phyloP scores from a whole-genome alignment of 1,140 invertebrate genomes.

The Euwallacea fornicatus region DNA sequence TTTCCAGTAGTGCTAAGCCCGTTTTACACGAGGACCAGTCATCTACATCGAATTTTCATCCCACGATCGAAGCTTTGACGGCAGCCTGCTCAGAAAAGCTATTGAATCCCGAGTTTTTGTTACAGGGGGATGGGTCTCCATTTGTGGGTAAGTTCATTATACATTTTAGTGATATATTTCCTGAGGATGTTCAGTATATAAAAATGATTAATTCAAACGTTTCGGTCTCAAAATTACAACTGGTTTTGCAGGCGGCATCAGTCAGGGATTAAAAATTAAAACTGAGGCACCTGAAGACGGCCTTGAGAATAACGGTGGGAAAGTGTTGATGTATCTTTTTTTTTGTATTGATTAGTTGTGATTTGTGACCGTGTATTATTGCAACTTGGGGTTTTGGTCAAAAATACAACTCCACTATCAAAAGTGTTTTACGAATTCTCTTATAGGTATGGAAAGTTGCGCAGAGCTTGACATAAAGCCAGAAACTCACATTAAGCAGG shows the following conservation, averaged over 20 bases:
- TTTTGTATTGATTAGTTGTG: neutral
- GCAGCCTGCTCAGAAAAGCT: conserved; percentile 82
- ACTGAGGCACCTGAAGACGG: too few relatives aligned
- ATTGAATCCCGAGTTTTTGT: conserved; percentile 77
- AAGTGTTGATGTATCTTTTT: neutral
- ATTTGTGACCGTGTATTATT: too few relatives aligned
- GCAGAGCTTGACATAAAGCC: neutral
- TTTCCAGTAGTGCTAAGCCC: conserved; percentile 35
- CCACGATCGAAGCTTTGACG: conserved; percentile 69
- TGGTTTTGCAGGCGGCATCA: too few relatives aligned
- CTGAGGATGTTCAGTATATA: too few relatives aligned
- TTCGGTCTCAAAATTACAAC: too few relatives aligned
- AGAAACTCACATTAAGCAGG: conserved; percentile 13
- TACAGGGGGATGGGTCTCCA: conserved; percentile 70
- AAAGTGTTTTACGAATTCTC: neutral
- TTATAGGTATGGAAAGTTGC: conserved; percentile 28
- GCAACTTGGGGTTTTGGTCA: neutral
- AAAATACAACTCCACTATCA: neutral
- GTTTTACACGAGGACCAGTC: conserved; percentile 33
- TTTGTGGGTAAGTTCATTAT: conserved; percentile 60
- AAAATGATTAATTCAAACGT: too few relatives aligned
- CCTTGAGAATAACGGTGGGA: neutral
- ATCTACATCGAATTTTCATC: conserved; percentile 50
- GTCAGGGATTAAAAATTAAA: too few relatives aligned
- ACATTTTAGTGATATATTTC: too few relatives aligned